A percentile compares a stretch with the other conserved stretches of the same genome.
phyloP scores from a whole-genome alignment of 2,888 invertebrate species.

The Leucania comma region DNA sequence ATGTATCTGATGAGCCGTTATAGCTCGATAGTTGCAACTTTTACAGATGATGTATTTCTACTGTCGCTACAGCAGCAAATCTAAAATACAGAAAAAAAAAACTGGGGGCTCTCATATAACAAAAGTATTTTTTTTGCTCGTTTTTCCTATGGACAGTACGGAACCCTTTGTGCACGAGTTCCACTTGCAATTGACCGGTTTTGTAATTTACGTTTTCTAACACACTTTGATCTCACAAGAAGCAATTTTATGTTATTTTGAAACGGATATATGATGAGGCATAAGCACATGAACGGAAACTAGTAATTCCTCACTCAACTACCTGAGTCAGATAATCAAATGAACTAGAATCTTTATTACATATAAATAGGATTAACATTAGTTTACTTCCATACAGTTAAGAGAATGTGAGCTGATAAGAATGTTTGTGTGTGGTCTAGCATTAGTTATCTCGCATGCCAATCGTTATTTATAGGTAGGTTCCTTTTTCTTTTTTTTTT shows the following conservation, averaged over 20 bases:
- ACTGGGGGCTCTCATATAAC: no score
- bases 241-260: neutral
- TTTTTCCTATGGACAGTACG: no score
- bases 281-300: neutral
- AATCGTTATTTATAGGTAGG: slow-evolving; percentile 16
- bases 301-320: neutral
- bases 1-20: no score
- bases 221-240: no score
- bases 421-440: slow-evolving; percentile 52
- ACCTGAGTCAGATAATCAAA: slow-evolving; percentile 20
- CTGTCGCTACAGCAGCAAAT: no score
- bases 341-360: slow-evolving; percentile 40
- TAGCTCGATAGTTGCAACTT: no score
- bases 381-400: slow-evolving; percentile 11
- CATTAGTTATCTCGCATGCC: slow-evolving; percentile 44
- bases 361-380: slow-evolving; percentile 44
- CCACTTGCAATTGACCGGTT: neutral
- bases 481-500: no score
- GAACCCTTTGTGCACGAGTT: no score
- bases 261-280: neutral
- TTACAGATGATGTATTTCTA: no score
- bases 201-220: neutral
- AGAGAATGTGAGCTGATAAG: slow-evolving; percentile 55
- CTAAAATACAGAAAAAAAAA: no score
- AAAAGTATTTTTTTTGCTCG: no score